Conservation (phyloP, 2,888 invertebrate species). For the Megaustenia siamemsis region DNA sequence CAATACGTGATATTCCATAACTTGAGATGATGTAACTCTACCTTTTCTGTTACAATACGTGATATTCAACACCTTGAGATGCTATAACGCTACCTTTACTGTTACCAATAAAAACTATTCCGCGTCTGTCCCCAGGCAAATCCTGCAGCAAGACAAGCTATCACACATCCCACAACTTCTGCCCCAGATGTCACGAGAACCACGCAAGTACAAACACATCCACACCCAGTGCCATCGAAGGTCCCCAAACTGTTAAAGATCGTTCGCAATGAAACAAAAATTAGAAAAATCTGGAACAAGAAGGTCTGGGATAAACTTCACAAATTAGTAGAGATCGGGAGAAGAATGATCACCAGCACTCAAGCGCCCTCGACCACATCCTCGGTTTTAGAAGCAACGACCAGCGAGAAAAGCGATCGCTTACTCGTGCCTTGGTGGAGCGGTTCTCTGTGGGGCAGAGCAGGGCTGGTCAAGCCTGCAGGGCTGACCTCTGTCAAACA, state of each 20-base stretch:
- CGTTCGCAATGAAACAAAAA: not conserved
- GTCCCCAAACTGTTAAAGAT: not conserved
- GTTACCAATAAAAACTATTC: not conserved
- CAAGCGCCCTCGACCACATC: not conserved
- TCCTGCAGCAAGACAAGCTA: not conserved
- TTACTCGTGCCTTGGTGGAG: conserved; percentile 27
- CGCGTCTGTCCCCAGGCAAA: not conserved
- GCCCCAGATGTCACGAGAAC: not conserved
- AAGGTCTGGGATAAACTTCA: not conserved
- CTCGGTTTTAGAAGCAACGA: not conserved
- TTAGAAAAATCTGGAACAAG: not conserved
- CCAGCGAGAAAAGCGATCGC: not conserved
- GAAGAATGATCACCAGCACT: not conserved
- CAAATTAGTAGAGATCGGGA: not conserved
- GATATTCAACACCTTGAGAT: no score
- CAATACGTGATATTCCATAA: no score
- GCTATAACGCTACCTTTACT: no score
- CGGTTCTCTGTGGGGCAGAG: not conserved
- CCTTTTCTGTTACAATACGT: no score
- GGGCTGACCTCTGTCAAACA: not conserved
- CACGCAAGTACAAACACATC: not conserved
- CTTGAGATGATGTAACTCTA: no score
- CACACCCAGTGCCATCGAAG: no score
- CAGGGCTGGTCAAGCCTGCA: not conserved
- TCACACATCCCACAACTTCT: not conserved